phyloP scores from a whole-genome alignment of 2,888 invertebrate species.

The Pecten maximus region DNA sequence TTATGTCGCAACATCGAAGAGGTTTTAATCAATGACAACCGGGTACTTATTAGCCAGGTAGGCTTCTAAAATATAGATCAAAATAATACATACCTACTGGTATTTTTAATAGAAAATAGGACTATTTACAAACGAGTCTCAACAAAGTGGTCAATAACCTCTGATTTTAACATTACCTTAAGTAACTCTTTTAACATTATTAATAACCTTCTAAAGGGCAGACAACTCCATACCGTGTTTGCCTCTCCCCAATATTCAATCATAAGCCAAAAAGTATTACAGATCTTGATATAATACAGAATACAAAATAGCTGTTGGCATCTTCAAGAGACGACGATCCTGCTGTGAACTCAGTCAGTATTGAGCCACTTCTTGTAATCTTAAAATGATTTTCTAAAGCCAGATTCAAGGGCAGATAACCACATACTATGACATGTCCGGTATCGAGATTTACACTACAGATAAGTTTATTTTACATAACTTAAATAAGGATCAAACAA shows the following conservation, averaged over 20 bases:
- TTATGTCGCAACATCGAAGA: not conserved
- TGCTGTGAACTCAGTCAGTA: not conserved
- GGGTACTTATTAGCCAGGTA: not conserved
- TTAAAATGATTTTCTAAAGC: not conserved
- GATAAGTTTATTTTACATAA: slow-evolving; percentile 22
- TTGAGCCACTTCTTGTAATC: not conserved
- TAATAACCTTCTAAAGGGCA: not conserved
- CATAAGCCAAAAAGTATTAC: not conserved
- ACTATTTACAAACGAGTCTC: not conserved
- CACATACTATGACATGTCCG: not conserved
- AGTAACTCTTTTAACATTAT: not conserved
- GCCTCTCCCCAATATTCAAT: not conserved
- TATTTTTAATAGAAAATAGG: not conserved
- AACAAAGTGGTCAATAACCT: not conserved
- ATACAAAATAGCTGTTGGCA: not conserved
- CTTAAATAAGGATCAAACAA: not conserved
- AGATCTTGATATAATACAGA: not conserved
- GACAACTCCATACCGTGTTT: not conserved
- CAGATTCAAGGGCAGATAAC: not conserved
- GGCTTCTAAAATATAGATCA: not conserved
- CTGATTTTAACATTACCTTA: not conserved
- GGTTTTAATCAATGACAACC: too few relatives aligned
- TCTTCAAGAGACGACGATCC: not conserved
- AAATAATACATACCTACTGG: not conserved
- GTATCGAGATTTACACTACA: not conserved